Conservation (phyloP, 2,888 invertebrate species). For the Lampropteryx suffumata region DNA sequence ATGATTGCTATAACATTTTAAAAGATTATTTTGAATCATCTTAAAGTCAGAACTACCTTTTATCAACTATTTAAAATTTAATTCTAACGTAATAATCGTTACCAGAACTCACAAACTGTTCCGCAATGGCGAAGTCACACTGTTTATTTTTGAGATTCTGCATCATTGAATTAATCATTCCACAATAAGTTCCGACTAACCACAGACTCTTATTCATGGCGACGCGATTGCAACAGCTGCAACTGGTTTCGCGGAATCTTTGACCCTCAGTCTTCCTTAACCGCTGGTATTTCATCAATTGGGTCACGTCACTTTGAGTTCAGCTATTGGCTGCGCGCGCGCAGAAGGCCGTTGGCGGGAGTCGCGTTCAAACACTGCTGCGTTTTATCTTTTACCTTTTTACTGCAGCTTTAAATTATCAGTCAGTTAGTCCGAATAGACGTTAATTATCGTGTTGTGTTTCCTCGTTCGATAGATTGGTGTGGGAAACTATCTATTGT, state of each 20-base stretch:
- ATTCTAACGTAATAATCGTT: too few species aligned
- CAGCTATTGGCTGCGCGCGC: conserved; percentile 25
- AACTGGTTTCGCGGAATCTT: conserved; percentile 18
- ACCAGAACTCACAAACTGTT: too few species aligned
- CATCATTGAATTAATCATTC: too few species aligned
- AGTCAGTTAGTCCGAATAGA: conserved; percentile 17
- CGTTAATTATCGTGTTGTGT: conserved; percentile 10
- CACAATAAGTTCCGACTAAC: too few species aligned
- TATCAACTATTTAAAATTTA: too few species aligned
- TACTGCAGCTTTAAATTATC: conserved; percentile 5
- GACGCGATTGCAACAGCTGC: not conserved
- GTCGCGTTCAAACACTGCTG: conserved; percentile 19
- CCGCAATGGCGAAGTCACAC: too few species aligned
- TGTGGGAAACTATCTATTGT: conserved; percentile 23
- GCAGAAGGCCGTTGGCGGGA: conserved; percentile 32
- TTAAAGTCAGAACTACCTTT: too few species aligned
- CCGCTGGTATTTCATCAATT: conserved; percentile 26
- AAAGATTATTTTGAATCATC: too few species aligned
- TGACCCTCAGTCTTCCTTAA: not conserved
- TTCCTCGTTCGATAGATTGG: conserved; percentile 14
- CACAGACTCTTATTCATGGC: too few species aligned
- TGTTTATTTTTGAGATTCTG: too few species aligned
- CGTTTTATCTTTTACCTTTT: conserved; percentile 6
- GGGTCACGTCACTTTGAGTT: conserved; percentile 28
- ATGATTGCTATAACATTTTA: too few species aligned